These are phyloP conservation scores for Antheraea yamamai DNA, from an alignment of 2,888 invertebrate genomes.

Conservation along the genomic window DNA sequence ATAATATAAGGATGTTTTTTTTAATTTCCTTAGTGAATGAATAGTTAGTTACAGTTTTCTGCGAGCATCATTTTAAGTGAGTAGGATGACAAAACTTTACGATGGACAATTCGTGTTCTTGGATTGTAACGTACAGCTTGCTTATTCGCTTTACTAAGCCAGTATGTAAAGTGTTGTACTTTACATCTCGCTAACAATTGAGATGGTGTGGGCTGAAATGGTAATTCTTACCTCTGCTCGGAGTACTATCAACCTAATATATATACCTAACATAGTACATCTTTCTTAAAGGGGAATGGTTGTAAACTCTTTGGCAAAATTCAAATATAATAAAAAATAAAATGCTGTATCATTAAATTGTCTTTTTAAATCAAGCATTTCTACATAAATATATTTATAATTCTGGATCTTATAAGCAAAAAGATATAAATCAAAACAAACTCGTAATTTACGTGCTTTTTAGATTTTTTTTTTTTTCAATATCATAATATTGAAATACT, in stretches of 20 bases:
- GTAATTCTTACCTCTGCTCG: background rate
- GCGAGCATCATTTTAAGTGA: background rate
- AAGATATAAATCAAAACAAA: background rate
- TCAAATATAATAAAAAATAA: background rate
- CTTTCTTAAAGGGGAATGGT: background rate
- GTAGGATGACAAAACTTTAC: background rate
- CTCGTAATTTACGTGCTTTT: background rate
- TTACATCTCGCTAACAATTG: slow-evolving; percentile 3
- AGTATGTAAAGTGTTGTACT: background rate
- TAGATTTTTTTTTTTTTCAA: background rate
- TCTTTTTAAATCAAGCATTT: background rate
- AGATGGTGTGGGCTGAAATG: background rate
- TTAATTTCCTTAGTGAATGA: background rate
- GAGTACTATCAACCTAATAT: background rate
- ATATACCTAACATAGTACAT: background rate
- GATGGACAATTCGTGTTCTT: background rate
- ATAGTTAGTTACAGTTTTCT: background rate
- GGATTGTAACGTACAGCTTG: background rate
- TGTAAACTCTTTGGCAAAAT: background rate
- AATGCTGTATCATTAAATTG: background rate
- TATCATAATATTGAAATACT: background rate
- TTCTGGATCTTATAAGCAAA: background rate
- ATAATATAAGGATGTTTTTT: background rate
- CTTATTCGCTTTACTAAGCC: background rate
- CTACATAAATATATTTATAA: background rate